Conservation (phyloP, 2,888 invertebrate genomes). For the Mechanitis messenoides region DNA sequence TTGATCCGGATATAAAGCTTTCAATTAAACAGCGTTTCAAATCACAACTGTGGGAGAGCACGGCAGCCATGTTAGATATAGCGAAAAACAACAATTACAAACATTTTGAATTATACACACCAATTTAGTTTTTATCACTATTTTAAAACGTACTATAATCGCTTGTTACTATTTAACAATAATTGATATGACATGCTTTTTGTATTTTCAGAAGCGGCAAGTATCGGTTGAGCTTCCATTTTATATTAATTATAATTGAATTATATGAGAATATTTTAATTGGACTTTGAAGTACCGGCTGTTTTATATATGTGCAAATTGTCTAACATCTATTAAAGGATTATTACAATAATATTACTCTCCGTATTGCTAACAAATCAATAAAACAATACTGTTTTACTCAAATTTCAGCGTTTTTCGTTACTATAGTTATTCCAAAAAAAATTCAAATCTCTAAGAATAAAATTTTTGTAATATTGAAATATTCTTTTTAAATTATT, state of each 20-base stretch:
- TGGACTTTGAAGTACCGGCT: too few species aligned
- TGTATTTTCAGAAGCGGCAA: conserved; percentile 64
- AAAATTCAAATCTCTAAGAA: too few species aligned
- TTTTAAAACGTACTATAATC: conserved; percentile 4
- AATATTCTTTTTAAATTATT: too few species aligned
- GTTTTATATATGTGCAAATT: too few species aligned
- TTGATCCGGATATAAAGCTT: background rate
- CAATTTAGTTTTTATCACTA: conserved; percentile 7
- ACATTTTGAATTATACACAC: conserved; percentile 40
- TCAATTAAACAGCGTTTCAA: conserved; percentile 40
- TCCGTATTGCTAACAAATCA: too few species aligned
- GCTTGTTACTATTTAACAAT: background rate
- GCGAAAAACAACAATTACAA: conserved; percentile 34
- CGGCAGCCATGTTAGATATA: conserved; percentile 43
- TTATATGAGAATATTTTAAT: conserved; percentile 11
- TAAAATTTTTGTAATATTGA: too few species aligned
- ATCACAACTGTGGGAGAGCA: conserved; percentile 60
- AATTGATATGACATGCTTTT: conserved; percentile 56
- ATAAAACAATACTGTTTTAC: too few species aligned
- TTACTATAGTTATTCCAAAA: too few species aligned
- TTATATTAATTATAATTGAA: conserved; percentile 41
- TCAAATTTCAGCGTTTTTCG: too few species aligned
- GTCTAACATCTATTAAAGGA: too few species aligned
- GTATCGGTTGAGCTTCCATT: conserved; percentile 52
- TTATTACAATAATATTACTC: too few species aligned